Evolutionary conservation across 1,140 invertebrate genomes (phyloP).

Genomic region (Bombus waltoni): DNA sequence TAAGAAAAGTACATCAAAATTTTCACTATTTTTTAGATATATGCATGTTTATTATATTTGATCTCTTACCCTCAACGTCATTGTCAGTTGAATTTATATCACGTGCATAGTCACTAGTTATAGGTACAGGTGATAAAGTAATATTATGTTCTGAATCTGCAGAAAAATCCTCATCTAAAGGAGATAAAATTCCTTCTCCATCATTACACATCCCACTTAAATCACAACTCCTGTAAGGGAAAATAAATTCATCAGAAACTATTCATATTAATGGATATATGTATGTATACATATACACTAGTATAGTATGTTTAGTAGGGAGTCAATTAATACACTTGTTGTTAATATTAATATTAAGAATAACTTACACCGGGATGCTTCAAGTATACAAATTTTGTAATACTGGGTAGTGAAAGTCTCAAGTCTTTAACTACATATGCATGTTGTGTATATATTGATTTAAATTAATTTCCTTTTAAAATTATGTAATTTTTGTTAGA

Average conservation of each 20-base stretch:
- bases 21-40: neutral
- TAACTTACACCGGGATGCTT: too few relatives aligned
- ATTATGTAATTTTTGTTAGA: neutral
- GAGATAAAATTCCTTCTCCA: constrained; percentile 84
- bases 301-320: too few relatives aligned
- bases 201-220: constrained; percentile 76
- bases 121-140: constrained; percentile 64
- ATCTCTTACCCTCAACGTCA: constrained; percentile 71
- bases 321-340: too few relatives aligned
- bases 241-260: constrained; percentile 9
- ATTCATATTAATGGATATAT: neutral
- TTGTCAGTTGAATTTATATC: constrained; percentile 60
- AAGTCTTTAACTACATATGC: too few relatives aligned
- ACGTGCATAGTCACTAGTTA: constrained; percentile 22
- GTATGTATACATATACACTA: too few relatives aligned
- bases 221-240: constrained; percentile 75
- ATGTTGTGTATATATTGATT: too few relatives aligned
- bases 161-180: constrained; percentile 86
- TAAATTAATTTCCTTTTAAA: neutral
- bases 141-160: constrained; percentile 81
- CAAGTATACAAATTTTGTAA: too few relatives aligned
- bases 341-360: too few relatives aligned
- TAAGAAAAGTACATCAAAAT: constrained; percentile 15
- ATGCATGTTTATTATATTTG: neutral
- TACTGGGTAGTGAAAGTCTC: too few relatives aligned